Conservation (phyloP, 1,140 invertebrate species). For the Bombus waltoni region DNA sequence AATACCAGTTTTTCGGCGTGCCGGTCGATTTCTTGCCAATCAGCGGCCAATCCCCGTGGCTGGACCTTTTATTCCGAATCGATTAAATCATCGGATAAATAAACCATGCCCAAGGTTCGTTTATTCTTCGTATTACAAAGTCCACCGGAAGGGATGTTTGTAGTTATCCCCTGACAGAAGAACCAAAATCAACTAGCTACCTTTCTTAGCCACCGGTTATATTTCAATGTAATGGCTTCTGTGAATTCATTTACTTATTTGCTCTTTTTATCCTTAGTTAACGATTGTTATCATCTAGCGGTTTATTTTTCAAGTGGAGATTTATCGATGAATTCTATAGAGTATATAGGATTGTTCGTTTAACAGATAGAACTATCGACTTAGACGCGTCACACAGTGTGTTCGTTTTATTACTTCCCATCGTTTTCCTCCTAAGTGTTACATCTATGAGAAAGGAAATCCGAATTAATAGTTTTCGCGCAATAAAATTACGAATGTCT, state of each 20-base stretch:
- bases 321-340: background rate
- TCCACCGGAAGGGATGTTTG: conserved; percentile 10
- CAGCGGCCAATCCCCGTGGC: conserved; percentile 50
- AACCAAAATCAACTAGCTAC: background rate
- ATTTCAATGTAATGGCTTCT: background rate
- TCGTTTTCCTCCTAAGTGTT: background rate
- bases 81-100: conserved; percentile 65
- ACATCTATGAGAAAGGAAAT: background rate
- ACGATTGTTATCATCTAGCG: background rate
- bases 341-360: too few species aligned
- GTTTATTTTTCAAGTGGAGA: background rate
- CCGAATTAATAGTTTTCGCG: too few species aligned
- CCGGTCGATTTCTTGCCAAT: conserved; percentile 71
- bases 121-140: conserved; percentile 53
- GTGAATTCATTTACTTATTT: background rate
- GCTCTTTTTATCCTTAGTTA: background rate
- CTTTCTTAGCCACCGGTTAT: background rate
- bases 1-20: conserved; percentile 71
- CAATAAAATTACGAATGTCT: too few species aligned
- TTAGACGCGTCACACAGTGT: too few species aligned
- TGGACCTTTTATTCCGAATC: conserved; percentile 62
- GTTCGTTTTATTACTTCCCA: background rate
- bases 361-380: too few species aligned
- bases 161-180: conserved; percentile 34
- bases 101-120: conserved; percentile 53